These are phyloP conservation scores for Pristis pectinata DNA, from an alignment of 2,797 vertebrate genomes.

Conservation along the genomic window DNA sequence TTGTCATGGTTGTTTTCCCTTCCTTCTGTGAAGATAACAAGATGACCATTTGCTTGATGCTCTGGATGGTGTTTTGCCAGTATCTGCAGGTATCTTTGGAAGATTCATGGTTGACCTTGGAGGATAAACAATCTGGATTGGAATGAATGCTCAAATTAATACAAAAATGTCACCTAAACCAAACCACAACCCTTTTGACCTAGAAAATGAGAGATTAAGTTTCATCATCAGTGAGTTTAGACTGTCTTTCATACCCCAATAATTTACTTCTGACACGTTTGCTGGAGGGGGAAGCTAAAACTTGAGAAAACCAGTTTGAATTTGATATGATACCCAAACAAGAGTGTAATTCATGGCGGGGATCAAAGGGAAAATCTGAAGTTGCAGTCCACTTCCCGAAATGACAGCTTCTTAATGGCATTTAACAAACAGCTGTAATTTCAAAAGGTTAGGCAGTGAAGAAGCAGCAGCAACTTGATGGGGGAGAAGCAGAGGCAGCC, in stretches of 20 bases:
- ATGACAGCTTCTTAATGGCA: not conserved
- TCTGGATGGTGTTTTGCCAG: not conserved
- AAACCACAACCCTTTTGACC: not conserved
- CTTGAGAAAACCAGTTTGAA: not conserved
- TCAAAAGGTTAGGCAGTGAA: not conserved
- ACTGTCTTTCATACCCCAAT: not conserved
- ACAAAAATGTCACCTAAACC: not conserved
- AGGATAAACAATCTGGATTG: not conserved
- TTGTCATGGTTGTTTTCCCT: not conserved
- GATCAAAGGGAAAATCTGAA: not conserved
- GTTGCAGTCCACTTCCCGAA: not conserved
- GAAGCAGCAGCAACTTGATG: not conserved
- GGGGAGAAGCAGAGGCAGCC: not conserved
- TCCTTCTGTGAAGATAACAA: not conserved
- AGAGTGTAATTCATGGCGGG: not conserved
- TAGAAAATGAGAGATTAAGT: conserved; percentile 17
- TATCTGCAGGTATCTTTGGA: not conserved
- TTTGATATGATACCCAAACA: not conserved
- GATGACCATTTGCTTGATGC: not conserved
- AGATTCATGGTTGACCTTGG: not conserved
- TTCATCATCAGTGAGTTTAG: not conserved
- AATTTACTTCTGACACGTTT: not conserved
- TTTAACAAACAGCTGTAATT: not conserved
- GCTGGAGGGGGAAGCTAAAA: not conserved
- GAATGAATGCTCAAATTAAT: not conserved